Percentiles rank a stretch among this genome's conserved stretches.
Conservation (phyloP, 2,113 vertebrate genomes). For the Catharus bicknelli region DNA sequence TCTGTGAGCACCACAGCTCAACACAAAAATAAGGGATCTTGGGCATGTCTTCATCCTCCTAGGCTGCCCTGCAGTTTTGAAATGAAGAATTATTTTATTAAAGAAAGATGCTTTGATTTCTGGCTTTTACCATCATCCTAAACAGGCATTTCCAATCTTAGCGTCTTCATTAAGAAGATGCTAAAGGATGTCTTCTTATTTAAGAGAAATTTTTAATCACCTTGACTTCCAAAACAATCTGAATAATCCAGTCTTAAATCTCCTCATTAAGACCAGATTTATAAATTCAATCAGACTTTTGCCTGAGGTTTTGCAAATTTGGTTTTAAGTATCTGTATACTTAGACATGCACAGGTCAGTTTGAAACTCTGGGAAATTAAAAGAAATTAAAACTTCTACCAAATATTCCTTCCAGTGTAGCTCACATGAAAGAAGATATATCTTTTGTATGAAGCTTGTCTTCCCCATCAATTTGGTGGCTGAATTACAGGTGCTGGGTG, state of each 20-base stretch:
- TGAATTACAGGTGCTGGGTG: background rate
- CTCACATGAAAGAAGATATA: background rate
- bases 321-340: background rate
- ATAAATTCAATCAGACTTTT: constrained; percentile 9
- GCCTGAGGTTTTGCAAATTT: constrained; percentile 11
- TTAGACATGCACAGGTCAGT: background rate
- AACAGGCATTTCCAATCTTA: background rate
- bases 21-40: background rate
- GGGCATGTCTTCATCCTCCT: background rate
- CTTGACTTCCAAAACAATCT: background rate
- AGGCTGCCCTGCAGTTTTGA: background rate
- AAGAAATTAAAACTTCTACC: background rate
- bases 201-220: background rate
- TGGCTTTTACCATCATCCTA: background rate
- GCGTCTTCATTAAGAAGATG: background rate
- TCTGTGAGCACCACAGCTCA: background rate
- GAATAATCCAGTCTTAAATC: constrained; percentile 11
- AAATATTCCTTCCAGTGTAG: background rate
- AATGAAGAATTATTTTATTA: background rate
- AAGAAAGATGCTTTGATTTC: background rate
- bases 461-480: background rate
- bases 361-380: background rate
- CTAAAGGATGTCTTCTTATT: background rate
- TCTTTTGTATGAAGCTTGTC: background rate
- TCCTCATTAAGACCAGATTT: constrained; percentile 8